These are phyloP conservation scores for Semaprochilodus insignis DNA, from an alignment of 2,797 vertebrate genomes.

Conservation along the genomic window DNA sequence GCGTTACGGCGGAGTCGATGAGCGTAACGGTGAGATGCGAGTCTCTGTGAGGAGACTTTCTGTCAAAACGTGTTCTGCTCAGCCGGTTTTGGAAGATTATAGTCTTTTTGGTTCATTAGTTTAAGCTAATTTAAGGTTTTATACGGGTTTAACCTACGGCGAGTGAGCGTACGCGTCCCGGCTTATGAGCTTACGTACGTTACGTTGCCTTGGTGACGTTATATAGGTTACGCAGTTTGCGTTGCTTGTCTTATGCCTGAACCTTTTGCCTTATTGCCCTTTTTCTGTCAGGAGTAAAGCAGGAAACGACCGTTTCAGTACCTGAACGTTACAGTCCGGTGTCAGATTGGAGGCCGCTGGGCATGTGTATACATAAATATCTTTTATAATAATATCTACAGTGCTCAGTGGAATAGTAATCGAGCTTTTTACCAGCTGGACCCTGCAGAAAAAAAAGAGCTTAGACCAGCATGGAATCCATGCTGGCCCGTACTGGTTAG, in stretches of 20 bases:
- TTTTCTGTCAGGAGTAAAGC: not conserved
- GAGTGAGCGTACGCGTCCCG: not conserved
- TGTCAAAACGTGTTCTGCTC: not conserved
- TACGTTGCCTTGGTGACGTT: not conserved
- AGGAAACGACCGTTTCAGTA: too few relatives aligned
- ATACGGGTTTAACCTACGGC: not conserved
- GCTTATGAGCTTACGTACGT: not conserved
- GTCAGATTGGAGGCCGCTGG: too few relatives aligned
- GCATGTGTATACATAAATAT: too few relatives aligned
- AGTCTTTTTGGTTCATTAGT: not conserved
- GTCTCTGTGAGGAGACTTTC: not conserved
- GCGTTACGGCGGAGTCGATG: not conserved
- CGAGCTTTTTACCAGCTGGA: too few relatives aligned
- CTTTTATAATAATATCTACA: too few relatives aligned
- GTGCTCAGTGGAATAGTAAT: too few relatives aligned
- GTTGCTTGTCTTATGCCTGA: not conserved
- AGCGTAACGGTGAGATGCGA: not conserved
- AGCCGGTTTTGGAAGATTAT: not conserved
- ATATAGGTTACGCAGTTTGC: conserved; percentile 7
- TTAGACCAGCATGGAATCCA: too few relatives aligned
- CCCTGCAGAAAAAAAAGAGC: too few relatives aligned
- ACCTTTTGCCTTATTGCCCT: too few relatives aligned
- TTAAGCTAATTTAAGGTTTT: not conserved
- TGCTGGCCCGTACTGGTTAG: too few relatives aligned
- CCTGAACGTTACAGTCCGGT: too few relatives aligned